Percentiles rank a stretch among this genome's conserved stretches.
These are phyloP conservation scores for Enteromius unitaeniatus DNA, from an alignment of 2,797 vertebrate genomes.

Conservation along the genomic window DNA sequence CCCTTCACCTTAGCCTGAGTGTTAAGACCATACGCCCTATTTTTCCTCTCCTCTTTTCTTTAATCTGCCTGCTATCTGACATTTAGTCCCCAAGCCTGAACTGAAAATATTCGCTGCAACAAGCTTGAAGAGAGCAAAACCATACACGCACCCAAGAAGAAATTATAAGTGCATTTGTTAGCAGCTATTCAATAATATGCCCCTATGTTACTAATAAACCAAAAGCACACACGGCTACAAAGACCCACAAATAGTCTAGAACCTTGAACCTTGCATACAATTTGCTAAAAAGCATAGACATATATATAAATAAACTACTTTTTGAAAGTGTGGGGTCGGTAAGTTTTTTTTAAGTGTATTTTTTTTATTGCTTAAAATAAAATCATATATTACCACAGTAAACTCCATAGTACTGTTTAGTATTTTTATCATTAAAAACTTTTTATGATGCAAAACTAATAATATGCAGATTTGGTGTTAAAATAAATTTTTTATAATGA, in stretches of 20 bases:
- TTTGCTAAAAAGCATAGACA: neutral
- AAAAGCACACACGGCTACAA: neutral
- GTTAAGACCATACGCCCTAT: neutral
- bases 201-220: constrained; percentile 21
- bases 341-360: neutral
- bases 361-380: neutral
- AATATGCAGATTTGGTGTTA: neutral
- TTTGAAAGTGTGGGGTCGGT: neutral
- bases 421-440: neutral
- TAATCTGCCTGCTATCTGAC: neutral
- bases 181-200: constrained; percentile 29
- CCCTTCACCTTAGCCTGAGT: constrained; percentile 29
- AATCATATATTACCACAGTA: neutral
- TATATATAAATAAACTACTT: neutral
- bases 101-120: constrained; percentile 16
- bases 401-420: neutral
- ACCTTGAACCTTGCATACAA: constrained; percentile 24
- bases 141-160: constrained; percentile 6
- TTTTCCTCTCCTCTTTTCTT: neutral
- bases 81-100: constrained; percentile 1
- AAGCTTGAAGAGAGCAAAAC: constrained; percentile 6
- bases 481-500: neutral
- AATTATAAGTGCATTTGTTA: constrained; percentile 41
- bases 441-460: neutral
- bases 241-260: neutral